These are phyloP conservation scores for Phania funesta DNA, from an alignment of 2,888 invertebrate species.

Conservation along the genomic window DNA sequence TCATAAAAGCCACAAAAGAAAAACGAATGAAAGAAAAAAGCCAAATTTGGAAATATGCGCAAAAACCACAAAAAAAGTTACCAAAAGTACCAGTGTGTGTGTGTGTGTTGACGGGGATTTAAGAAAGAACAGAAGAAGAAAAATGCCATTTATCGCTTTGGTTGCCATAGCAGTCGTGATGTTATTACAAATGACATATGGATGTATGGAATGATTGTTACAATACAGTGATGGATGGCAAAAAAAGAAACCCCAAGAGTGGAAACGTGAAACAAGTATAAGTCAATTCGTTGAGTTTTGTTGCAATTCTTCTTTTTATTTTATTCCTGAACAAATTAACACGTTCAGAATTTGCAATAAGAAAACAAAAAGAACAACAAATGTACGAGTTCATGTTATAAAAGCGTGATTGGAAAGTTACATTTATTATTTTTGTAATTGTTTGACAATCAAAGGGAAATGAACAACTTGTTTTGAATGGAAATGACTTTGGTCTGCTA, in stretches of 20 bases:
- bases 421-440: background rate
- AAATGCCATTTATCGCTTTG: slow-evolving; percentile 27
- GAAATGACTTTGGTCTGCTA: too few species aligned
- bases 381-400: background rate
- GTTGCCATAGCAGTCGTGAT: slow-evolving; percentile 23
- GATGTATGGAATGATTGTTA: slow-evolving; percentile 6
- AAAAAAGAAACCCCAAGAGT: background rate
- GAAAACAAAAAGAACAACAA: background rate
- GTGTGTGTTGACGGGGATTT: slow-evolving; percentile 21
- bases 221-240: slow-evolving; percentile 5
- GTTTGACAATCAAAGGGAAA: background rate
- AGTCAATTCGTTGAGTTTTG: too few species aligned
- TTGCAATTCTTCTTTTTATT: background rate
- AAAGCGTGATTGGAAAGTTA: background rate
- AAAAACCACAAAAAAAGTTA: background rate
- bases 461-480: background rate
- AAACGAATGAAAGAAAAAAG: background rate
- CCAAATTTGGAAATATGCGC: background rate
- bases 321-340: background rate
- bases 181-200: slow-evolving; percentile 46
- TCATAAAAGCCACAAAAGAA: background rate
- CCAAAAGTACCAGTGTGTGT: background rate
- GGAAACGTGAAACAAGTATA: background rate
- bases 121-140: background rate
- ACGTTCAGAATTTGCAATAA: background rate